Evolutionary conservation across 2,888 invertebrate species (phyloP).

Genomic region (Bimastos eiseni): DNA sequence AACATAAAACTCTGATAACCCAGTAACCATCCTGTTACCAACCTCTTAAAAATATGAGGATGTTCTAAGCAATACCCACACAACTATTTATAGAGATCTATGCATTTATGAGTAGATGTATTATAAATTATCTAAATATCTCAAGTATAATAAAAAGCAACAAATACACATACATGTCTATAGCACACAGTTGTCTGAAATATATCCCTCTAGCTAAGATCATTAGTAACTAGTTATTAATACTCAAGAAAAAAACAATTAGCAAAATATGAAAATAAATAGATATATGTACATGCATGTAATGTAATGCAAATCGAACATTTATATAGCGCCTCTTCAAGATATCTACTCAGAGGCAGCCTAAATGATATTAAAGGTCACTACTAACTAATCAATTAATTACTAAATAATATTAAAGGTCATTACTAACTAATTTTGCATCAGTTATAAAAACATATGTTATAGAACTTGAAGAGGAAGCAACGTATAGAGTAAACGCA

Average conservation of each 20-base stretch:
- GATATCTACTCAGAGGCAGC: no score
- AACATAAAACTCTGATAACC: neutral
- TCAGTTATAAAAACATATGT: no score
- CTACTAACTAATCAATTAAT: no score
- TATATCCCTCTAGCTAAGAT: neutral
- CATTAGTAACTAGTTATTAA: constrained; percentile 7
- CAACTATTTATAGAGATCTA: neutral
- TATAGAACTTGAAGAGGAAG: neutral
- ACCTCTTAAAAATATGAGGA: neutral
- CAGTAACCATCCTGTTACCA: neutral
- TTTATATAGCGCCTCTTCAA: no score
- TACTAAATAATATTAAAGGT: no score
- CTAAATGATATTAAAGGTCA: no score
- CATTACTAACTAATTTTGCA: no score
- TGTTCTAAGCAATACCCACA: neutral
- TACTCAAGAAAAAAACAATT: neutral
- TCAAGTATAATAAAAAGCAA: neutral
- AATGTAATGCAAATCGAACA: no score
- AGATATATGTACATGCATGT: no score
- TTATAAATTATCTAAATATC: neutral
- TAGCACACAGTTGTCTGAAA: neutral
- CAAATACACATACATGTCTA: neutral
- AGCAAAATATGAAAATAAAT: neutral
- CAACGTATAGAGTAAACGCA: neutral
- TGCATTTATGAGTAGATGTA: neutral